Evolutionary conservation across 2,113 vertebrate species (phyloP).

Genomic region (Indri indri): DNA sequence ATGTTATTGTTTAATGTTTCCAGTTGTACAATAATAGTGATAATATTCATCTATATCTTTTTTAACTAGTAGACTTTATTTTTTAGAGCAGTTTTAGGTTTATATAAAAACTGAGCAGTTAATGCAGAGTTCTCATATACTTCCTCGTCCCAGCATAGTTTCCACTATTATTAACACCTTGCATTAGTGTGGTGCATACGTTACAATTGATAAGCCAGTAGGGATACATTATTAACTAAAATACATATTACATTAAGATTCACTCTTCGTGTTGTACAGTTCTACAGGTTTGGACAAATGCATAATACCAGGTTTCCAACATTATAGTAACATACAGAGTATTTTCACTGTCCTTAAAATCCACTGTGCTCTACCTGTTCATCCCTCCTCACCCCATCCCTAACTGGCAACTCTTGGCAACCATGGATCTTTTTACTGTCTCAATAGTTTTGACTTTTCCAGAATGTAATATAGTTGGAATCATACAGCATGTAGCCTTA

Average conservation of each 20-base stretch:
- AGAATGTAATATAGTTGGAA: neutral
- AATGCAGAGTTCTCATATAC: neutral
- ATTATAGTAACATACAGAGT: neutral
- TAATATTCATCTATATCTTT: neutral
- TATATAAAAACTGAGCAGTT: neutral
- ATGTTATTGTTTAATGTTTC: neutral
- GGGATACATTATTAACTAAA: neutral
- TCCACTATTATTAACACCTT: neutral
- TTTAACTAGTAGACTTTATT: neutral
- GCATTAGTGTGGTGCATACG: neutral
- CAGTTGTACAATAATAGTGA: neutral
- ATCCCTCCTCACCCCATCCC: neutral
- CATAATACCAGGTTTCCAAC: neutral
- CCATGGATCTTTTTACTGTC: neutral
- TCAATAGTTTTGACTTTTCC: neutral
- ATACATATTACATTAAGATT: neutral
- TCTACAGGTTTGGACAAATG: neutral
- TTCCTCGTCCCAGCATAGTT: neutral
- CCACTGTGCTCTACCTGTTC: neutral
- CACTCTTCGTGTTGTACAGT: neutral
- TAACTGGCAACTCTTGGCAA: neutral
- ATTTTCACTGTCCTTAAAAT: neutral
- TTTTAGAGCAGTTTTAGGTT: neutral
- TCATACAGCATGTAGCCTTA: neutral
- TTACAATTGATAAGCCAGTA: neutral